Evolutionary conservation across 1,140 invertebrate genomes (phyloP), one percentile per base, ranked within the genome.

Genomic region (Ceratosolen fusciceps): DNA sequence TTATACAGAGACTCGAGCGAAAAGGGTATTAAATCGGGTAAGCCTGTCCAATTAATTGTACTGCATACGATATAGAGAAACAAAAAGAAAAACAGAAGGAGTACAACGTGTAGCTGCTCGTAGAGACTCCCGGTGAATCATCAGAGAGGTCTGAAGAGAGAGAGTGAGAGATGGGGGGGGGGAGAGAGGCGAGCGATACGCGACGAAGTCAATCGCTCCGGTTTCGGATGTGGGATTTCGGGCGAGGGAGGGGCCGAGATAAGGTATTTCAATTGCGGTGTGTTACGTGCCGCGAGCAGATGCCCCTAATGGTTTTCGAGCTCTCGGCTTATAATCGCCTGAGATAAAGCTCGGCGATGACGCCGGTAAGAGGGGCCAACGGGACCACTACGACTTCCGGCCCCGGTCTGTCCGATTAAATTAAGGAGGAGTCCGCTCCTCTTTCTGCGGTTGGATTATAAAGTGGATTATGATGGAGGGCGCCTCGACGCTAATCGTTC

Each of bases 211-310:
- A 86, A 87, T 87, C 85, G 85, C 82, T 80, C 19, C 10, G 29
- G 76, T 81, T 79, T 82, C 85, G 85, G 49, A 19, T 65, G 62
- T 86, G 85, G 86, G 85, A 86, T 86, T 86, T 75, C 75, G 83
- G 34, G 3, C 14, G 74, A 43, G 68, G 75, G 67, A 81, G 58
- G 9, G 19, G 3, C 16, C 0, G 21, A 34, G 37, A 12, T 74
- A 83, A 84, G 84, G 84, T 85, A 87, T 87, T 87, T 87, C 86
- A 87, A 87, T 87, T 87, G 86, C 84, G 84, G 80, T 83, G 86
- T 85, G 86, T 87, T 87, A 87, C 82, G 83, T 80, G 73, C 37
- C 84, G 47, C 71, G 76, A 62, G 85, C 86, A 87, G 86, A 87
- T 87, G 86, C 84, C 79, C 84, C 84, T 87, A 87, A 87, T 87